Evolutionary conservation across 2,888 invertebrate genomes (phyloP).

Genomic region (Caenorhabditis sp.): DNA sequence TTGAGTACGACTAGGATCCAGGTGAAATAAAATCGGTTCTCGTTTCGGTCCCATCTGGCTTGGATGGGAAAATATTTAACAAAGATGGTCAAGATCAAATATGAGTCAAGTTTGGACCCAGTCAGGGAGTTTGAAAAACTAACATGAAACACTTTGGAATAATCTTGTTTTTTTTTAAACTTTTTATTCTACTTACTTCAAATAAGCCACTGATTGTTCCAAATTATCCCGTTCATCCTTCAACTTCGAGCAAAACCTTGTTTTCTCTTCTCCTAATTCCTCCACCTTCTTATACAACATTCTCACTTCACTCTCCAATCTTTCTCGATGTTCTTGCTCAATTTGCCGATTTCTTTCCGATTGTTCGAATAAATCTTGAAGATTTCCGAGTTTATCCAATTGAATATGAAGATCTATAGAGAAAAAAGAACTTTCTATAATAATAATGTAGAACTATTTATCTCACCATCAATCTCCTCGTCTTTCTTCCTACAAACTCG

Average conservation of each 20-base stretch:
- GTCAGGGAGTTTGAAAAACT: too few relatives aligned
- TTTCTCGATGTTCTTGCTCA: constrained; percentile 26
- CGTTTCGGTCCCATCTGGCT: too few relatives aligned
- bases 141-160: too few relatives aligned
- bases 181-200: not conserved
- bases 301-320: constrained; percentile 23
- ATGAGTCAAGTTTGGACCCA: too few relatives aligned
- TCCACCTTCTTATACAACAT: constrained; percentile 20
- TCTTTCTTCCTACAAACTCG: constrained; percentile 20
- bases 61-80: too few relatives aligned
- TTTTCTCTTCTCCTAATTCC: constrained; percentile 9
- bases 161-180: too few relatives aligned
- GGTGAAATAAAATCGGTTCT: too few relatives aligned
- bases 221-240: not conserved
- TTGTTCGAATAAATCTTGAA: constrained; percentile 15
- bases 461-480: constrained; percentile 11
- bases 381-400: not conserved
- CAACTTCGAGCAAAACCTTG: not conserved
- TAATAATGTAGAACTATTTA: not conserved
- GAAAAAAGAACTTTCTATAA: not conserved
- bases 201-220: constrained; percentile 2
- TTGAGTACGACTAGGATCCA: too few relatives aligned
- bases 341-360: constrained; percentile 14
- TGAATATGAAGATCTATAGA: not conserved
- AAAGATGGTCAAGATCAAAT: too few relatives aligned